These are phyloP conservation scores for Caenorhabditis uteleia DNA, from an alignment of 2,888 invertebrate species.

Conservation along the genomic window DNA sequence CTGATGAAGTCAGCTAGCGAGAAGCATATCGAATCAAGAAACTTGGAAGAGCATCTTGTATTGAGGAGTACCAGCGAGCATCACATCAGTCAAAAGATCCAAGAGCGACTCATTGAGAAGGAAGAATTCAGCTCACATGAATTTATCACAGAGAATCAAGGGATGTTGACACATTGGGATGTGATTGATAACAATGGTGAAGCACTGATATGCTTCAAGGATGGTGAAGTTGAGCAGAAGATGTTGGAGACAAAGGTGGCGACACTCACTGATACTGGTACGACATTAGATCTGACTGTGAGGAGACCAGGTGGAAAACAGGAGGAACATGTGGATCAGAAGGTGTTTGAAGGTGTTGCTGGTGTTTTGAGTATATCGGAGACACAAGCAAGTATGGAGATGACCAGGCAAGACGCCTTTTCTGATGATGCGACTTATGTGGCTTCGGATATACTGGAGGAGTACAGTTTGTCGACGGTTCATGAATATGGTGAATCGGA, in stretches of 20 bases:
- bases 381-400: slow-evolving; percentile 31
- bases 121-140: slow-evolving; percentile 33
- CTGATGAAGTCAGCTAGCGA: slow-evolving; percentile 22
- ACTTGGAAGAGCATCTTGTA: slow-evolving; percentile 24
- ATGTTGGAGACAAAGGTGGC: slow-evolving; percentile 21
- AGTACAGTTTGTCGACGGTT: slow-evolving; percentile 25
- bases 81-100: slow-evolving; percentile 24
- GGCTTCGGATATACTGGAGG: slow-evolving; percentile 36
- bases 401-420: slow-evolving; percentile 21
- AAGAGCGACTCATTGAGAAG: slow-evolving; percentile 17
- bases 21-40: slow-evolving; percentile 15
- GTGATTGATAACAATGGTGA: slow-evolving; percentile 43
- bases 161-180: slow-evolving; percentile 42
- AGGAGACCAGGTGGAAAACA: slow-evolving; percentile 23
- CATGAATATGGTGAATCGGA: slow-evolving; percentile 45
- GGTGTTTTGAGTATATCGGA: slow-evolving; percentile 19
- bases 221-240: slow-evolving; percentile 12
- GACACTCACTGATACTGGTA: slow-evolving; percentile 19
- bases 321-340: slow-evolving; percentile 18
- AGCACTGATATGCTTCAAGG: slow-evolving; percentile 42
- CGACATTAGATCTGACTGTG: slow-evolving; percentile 43
- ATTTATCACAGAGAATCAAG: slow-evolving; percentile 38
- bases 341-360: slow-evolving; percentile 3
- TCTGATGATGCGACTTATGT: slow-evolving; percentile 36
- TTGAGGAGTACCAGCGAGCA: slow-evolving; percentile 32